phyloP scores from a whole-genome alignment of 2,888 invertebrate species.

The Deilephila elpenor region DNA sequence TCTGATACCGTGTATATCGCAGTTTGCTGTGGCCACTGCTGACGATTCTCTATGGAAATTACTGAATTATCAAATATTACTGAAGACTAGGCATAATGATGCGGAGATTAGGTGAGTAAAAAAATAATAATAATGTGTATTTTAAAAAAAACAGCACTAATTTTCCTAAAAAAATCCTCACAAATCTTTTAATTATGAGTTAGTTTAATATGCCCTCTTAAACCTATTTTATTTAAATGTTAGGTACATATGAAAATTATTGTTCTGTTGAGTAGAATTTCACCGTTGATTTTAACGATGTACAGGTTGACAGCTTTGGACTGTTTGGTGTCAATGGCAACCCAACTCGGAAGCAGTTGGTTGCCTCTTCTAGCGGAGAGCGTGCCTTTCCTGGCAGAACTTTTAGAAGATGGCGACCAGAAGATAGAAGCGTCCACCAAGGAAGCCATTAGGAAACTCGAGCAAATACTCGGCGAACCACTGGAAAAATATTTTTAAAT shows the following conservation, averaged over 20 bases:
- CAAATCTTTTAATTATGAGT: no score
- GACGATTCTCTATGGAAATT: constrained; percentile 96
- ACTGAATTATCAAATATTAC: constrained; percentile 94
- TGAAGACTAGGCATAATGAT: constrained; percentile 92
- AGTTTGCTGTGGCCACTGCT: constrained; percentile 91
- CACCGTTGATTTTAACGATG: no score
- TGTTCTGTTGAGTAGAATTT: no score
- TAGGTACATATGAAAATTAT: no score
- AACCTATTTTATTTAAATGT: no score
- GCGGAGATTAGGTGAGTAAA: constrained; percentile 86
- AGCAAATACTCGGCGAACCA: constrained; percentile 94
- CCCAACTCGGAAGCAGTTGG: constrained; percentile 94
- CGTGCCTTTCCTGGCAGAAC: constrained; percentile 96
- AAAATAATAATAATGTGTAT: no score
- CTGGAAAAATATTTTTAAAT: constrained; percentile 93
- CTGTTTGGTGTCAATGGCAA: constrained; percentile 90
- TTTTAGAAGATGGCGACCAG: constrained; percentile 95
- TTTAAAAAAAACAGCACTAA: no score
- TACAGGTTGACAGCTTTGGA: constrained; percentile 88
- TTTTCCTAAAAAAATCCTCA: no score
- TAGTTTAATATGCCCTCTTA: no score
- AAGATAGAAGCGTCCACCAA: constrained; percentile 92
- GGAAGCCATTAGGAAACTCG: constrained; percentile 92
- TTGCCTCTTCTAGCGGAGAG: constrained; percentile 95
- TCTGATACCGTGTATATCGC: constrained; percentile 91